Evolutionary conservation across 2,113 vertebrate species (phyloP), one percentile per base, ranked within the genome.

Genomic region (Labeo rohita): DNA sequence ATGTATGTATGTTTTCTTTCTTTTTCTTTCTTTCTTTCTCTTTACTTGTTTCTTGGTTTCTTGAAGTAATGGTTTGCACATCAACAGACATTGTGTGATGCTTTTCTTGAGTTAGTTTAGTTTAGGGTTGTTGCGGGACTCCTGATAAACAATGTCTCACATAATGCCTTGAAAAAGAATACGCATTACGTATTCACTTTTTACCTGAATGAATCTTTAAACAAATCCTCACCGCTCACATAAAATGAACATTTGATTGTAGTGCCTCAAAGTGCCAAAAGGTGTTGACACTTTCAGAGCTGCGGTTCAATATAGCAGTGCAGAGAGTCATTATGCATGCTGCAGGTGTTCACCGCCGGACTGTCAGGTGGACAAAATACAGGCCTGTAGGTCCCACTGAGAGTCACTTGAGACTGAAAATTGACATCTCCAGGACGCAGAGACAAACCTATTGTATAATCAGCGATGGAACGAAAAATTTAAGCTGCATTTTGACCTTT

Each of bases 271-370:
- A n/a, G 63, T 76, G 54, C 43, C n/a, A 23, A 52, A 50, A 85
- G 39, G 66, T 39, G 65, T 45, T 76, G 11, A 86, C 52, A 11
- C 47, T 70, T 70, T 43, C 16, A 43, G 74, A 54, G 34, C 56
- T 9, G 52, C 9, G 13, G 36, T 78, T 45, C 50, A 52, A 47
- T 45, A 43, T 45, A 73, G 79, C 21, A 50, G 23, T 52, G 77
- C 28, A 47, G 74, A 78, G 84, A 79, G 47, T 43, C 74, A 86
- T 88, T 86, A 84, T 85, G 49, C 85, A 86, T 84, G 75, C 39
- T 74, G 49, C 13, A 4, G 56, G 36, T 84, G 73, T 79, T 3
- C 81, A 43, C 84, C 34, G 18, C 11, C 23, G 34, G 66, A 65
- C 77, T 83, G 80, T 83, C 80, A 56, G 18, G 7, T 54, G 66